phyloP scores from a whole-genome alignment of 1,140 invertebrate species.

The Neodiprion pinetum region DNA sequence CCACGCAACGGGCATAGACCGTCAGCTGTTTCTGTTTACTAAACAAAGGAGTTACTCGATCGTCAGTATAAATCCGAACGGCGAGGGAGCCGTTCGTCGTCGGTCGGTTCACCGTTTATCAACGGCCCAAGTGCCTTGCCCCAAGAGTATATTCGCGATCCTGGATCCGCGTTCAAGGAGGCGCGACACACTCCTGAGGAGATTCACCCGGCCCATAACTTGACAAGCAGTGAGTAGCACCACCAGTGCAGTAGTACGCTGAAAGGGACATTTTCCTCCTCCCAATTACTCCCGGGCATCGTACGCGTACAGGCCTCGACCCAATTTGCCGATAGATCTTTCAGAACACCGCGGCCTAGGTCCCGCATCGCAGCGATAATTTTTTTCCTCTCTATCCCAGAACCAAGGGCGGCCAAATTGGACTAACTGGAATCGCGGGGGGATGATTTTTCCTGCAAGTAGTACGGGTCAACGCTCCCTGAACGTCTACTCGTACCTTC shows the following conservation, averaged over 20 bases:
- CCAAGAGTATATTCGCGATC: not conserved
- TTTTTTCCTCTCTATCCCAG: too few relatives aligned
- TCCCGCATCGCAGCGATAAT: too few relatives aligned
- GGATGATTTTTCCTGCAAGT: not conserved
- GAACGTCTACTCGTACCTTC: not conserved
- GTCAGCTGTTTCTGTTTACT: constrained; percentile 60
- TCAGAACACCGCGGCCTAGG: too few relatives aligned
- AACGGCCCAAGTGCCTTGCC: not conserved
- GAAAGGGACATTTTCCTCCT: not conserved
- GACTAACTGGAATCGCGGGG: not conserved
- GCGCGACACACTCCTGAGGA: not conserved
- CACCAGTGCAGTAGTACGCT: too few relatives aligned
- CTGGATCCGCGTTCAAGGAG: not conserved
- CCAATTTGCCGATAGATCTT: too few relatives aligned
- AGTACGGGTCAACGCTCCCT: not conserved
- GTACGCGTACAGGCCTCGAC: too few relatives aligned
- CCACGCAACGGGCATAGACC: constrained; percentile 22
- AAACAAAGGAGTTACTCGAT: constrained; percentile 48
- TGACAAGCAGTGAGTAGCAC: not conserved
- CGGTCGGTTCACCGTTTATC: not conserved
- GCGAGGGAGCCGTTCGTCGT: constrained; percentile 37
- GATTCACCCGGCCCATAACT: not conserved
- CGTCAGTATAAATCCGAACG: constrained; percentile 49
- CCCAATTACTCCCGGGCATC: not conserved
- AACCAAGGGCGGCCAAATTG: too few relatives aligned